Base-by-base conservation (phyloP, 2,888 invertebrate species). In the Heliconius erato region DNA sequence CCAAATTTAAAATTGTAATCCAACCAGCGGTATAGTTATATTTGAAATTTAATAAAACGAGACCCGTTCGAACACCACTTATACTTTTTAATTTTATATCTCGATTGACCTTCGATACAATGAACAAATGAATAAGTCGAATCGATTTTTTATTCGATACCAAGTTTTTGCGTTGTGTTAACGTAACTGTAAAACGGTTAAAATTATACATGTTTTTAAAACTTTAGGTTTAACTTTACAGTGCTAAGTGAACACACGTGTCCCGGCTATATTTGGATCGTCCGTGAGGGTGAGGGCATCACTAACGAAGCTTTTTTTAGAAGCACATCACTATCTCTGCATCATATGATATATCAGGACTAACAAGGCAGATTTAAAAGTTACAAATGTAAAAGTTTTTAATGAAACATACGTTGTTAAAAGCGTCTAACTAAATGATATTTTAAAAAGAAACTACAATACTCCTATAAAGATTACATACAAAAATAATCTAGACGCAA, bases 21-120 rank as follows among this genome's bases (percentile, higher is more conserved):
- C 89, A 88, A 88, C 90, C 91, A 89, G 87, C 88, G 88, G 87
- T 86, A 82, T 86, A 86, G 92, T 92, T 92, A 94, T 94, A 95
- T 95, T 94, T 95, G 94, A 95, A 95, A 95, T 95, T 94, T 94
- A 94, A 94, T 94, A 94, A 93, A 89, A 92, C 90, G 88, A 89
- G 89, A 89, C 90, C 89, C 89, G 90, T 91, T 91, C 92, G 90
- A 89, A 91, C 88, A 88, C 92, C 92, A 91, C 91, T 96, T 95
- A 95, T 95, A 96, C 95, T 95, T 96, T 95, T 95, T 95, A 95
- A 95, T 95, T 94, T 94, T 92, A 93, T 93, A 94, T 93, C 92
- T 91, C 91, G 91, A 89, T 90, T 92, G 95, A 94, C 95, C 95
- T 95, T 95, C 94, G 93, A 89, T 92, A 90, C 92, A 88, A 90